Conservation (phyloP, 1,140 invertebrate species). For the Penaeus indicus region DNA sequence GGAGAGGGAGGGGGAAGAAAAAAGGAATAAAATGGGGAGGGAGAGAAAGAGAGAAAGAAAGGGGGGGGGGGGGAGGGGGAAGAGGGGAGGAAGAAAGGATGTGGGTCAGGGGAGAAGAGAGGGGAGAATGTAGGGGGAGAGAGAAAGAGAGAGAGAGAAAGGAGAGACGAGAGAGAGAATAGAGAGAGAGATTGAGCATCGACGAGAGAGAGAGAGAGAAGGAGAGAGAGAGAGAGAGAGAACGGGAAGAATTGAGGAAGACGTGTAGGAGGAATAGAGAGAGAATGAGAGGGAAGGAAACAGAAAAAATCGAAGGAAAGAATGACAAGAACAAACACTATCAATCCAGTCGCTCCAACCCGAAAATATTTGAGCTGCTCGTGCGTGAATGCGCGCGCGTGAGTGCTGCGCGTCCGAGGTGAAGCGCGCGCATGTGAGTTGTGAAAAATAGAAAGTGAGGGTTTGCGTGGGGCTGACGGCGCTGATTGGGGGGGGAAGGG, state of each 20-base stretch:
- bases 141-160: neutral
- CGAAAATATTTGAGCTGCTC: no score
- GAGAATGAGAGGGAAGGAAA: constrained; percentile 2
- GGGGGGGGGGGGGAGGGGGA: no score
- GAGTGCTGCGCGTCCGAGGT: no score
- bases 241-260: neutral
- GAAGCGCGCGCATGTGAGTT: neutral
- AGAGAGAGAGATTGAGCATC: no score
- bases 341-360: no score
- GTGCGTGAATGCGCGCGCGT: no score
- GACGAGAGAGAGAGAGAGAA: neutral
- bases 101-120: neutral
- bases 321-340: neutral
- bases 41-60: neutral
- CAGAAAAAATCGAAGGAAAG: neutral
- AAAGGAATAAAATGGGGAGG: neutral
- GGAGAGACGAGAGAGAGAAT: neutral
- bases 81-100: neutral
- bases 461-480: neutral
- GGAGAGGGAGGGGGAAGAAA: neutral
- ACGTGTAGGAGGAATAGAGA: neutral
- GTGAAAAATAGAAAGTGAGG: neutral
- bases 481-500: neutral
- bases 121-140: neutral
- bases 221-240: neutral